These are phyloP conservation scores for Boulengeromyrus knoepffleri DNA, from an alignment of 2,113 vertebrate genomes.

Conservation along the genomic window DNA sequence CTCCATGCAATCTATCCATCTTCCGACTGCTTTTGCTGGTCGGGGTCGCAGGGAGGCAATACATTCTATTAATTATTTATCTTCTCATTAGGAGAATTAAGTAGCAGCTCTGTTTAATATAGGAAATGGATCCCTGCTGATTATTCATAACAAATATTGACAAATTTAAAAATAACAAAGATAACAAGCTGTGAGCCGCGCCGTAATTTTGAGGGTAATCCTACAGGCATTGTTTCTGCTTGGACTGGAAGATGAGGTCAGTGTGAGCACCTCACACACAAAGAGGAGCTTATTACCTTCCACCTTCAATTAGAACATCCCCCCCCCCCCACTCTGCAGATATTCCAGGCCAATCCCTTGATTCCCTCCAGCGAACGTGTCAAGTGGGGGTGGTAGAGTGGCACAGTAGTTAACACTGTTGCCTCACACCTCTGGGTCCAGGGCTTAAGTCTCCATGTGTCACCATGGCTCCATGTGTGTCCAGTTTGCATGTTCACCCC, in stretches of 20 bases:
- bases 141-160: background rate
- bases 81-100: background rate
- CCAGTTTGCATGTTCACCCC: too few relatives aligned
- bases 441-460: too few relatives aligned
- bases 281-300: background rate
- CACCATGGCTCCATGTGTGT: too few relatives aligned
- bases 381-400: too few relatives aligned
- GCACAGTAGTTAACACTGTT: too few relatives aligned
- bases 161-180: background rate
- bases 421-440: too few relatives aligned
- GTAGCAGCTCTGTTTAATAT: background rate
- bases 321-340: background rate
- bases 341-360: background rate
- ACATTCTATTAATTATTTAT: background rate
- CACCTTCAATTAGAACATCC: background rate
- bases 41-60: background rate
- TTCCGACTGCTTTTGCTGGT: background rate
- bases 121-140: background rate
- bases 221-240: background rate
- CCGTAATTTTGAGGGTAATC: background rate
- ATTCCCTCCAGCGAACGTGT: background rate
- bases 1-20: background rate
- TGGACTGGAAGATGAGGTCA: background rate
- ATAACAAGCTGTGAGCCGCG: background rate
- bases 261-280: background rate